Evolutionary conservation across 2,888 invertebrate genomes (phyloP), one percentile per base, ranked within the genome.

Genomic region (Drosophila sordidula): DNA sequence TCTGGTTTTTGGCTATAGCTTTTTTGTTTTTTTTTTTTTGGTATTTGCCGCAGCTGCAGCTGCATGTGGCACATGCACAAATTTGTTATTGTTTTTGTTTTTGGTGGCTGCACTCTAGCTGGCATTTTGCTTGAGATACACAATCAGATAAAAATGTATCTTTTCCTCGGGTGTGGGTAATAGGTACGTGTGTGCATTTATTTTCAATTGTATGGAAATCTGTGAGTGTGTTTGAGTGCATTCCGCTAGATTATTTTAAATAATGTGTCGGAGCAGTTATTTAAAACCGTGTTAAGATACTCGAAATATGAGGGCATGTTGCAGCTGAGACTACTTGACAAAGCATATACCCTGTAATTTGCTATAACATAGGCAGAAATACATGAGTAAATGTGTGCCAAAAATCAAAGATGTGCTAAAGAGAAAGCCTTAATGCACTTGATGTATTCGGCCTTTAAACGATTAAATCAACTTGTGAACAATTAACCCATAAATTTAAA

Each of bases 21-120:
- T 12, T 57, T 38, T 47, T 25, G 26, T 47, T 57, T n/a, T 18
- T 12, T 57, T 38, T 47, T 25, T 34, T 47, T 57, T n/a, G 62
- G 14, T 32, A 26, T 32, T 36, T 73, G 66, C 22, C 66, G 87
- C 82, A 85, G 73, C 73, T 72, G 74, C 78, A 73, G 57, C 67
- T 58, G 55, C 42, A 41, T 49, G 52, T 49, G 61, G 34, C 49
- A 49, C 42, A 58, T 29, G 32, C 34, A 39, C 6, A 8, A 8
- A 34, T 34, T 34, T 12, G 34, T 34, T 26, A 5, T 29, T 29
- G 22, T 29, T 8, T 49, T 38, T 38, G 32, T 42, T 46, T 47
- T 16, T 41, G 51, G 45, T 9, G 26, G 49, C 46, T 29, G 4
- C 47, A 38, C 4, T 38, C 38, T 9, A 12, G 32, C 46, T 62